Conservation (phyloP, 2,888 invertebrate genomes). For the Chaetoderma sp. region DNA sequence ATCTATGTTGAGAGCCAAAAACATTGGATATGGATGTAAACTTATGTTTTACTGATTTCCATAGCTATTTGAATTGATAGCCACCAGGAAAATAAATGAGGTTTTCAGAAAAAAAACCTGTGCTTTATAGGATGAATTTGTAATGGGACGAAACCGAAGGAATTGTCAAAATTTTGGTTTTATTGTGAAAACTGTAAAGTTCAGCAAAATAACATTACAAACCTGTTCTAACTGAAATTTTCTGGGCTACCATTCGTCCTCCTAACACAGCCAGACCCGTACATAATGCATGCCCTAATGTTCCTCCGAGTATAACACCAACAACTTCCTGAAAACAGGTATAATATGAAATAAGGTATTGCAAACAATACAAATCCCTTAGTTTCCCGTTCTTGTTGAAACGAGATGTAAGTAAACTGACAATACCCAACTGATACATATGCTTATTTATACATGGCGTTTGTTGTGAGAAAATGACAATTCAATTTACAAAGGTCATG, state of each 20-base stretch:
- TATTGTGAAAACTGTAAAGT: too few species aligned
- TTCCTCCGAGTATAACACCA: conserved; percentile 94
- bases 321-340: conserved; percentile 77
- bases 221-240: conserved; percentile 97
- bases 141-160: too few species aligned
- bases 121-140: too few species aligned
- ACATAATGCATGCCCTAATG: conserved; percentile 94
- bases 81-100: too few species aligned
- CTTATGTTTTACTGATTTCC: too few species aligned
- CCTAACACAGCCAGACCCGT: conserved; percentile 97
- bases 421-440: neutral
- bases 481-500: neutral
- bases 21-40: too few species aligned
- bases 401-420: neutral
- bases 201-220: too few species aligned
- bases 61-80: too few species aligned
- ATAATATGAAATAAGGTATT: neutral
- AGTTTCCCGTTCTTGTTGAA: neutral
- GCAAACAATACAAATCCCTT: neutral
- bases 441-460: neutral
- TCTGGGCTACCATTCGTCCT: conserved; percentile 95
- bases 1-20: too few species aligned
- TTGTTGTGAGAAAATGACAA: neutral
- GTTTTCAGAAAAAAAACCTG: neutral
- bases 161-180: conserved; percentile 49